phyloP scores from a whole-genome alignment of 1,140 invertebrate species.

The Phymastichus coffea region DNA sequence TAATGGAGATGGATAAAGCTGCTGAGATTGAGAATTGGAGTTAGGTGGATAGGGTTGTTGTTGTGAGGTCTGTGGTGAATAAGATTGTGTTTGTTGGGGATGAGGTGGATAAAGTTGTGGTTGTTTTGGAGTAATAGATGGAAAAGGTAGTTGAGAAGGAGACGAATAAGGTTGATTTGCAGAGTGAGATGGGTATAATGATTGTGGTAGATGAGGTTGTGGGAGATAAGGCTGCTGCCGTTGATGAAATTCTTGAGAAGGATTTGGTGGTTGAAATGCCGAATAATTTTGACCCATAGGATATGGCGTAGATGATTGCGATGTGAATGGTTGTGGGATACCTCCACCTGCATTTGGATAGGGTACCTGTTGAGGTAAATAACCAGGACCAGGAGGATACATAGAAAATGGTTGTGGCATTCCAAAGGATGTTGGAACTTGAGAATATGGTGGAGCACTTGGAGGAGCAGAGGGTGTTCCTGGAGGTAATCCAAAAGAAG shows the following conservation, averaged over 20 bases:
- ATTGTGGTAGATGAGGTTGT: conserved; percentile 13
- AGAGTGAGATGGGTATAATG: conserved; percentile 22
- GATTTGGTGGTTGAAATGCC: conserved; percentile 1
- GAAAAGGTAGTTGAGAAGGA: conserved; percentile 23
- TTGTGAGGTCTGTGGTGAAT: neutral
- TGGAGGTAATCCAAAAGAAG: conserved; percentile 48
- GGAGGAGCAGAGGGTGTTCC: conserved; percentile 48
- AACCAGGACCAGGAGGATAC: conserved; percentile 28
- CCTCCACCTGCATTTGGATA: neutral
- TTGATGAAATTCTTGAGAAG: neutral
- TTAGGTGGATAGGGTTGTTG: conserved; percentile 9
- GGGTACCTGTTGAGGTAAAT: conserved; percentile 30
- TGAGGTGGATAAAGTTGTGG: conserved; percentile 9
- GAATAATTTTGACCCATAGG: neutral
- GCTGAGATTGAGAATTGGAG: neutral
- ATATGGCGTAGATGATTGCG: neutral
- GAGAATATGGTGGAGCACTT: conserved; percentile 35
- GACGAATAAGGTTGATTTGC: conserved; percentile 22
- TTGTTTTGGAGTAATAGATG: conserved; percentile 18
- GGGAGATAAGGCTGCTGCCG: conserved; percentile 9
- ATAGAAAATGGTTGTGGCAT: conserved; percentile 45
- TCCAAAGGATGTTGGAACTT: conserved; percentile 39
- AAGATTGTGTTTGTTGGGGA: conserved; percentile 8
- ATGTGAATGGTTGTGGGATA: neutral
- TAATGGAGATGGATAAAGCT: conserved; percentile 7